Evolutionary conservation across 2,888 invertebrate genomes (phyloP).

Genomic region (Pristionchus japonicus): DNA sequence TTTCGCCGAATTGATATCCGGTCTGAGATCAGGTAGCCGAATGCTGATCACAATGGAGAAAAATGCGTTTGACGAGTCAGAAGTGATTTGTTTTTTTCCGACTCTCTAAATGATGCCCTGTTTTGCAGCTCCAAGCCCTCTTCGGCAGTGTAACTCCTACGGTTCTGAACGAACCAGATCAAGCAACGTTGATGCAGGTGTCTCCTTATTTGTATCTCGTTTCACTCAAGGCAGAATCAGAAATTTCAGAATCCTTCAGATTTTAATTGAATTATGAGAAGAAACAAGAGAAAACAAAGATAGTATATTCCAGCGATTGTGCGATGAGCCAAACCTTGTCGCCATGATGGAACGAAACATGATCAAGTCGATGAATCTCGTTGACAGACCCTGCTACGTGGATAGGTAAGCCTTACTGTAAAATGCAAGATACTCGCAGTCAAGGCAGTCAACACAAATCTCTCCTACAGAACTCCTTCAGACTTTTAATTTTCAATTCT

Average conservation of each 20-base stretch:
- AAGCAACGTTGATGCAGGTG: neutral
- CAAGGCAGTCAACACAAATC: no score
- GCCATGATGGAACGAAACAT: neutral
- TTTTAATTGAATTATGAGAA: no score
- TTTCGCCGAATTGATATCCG: neutral
- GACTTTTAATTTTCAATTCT: no score
- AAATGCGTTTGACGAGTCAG: neutral
- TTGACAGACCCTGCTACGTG: neutral
- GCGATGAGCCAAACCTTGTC: neutral
- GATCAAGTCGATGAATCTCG: neutral
- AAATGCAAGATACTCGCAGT: no score
- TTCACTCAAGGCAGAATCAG: neutral
- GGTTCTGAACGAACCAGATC: neutral
- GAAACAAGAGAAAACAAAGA: no score
- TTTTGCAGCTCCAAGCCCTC: neutral
- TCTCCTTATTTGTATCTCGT: neutral
- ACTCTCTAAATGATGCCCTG: neutral
- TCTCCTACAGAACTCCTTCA: no score
- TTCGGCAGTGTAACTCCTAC: neutral
- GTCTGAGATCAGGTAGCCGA: neutral
- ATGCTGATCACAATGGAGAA: neutral
- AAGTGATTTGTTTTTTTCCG: neutral
- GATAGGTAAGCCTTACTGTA: neutral
- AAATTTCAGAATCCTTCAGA: no score
- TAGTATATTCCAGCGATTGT: neutral